phyloP scores from a whole-genome alignment of 2,113 vertebrate species.

The Solea senegalensis region DNA sequence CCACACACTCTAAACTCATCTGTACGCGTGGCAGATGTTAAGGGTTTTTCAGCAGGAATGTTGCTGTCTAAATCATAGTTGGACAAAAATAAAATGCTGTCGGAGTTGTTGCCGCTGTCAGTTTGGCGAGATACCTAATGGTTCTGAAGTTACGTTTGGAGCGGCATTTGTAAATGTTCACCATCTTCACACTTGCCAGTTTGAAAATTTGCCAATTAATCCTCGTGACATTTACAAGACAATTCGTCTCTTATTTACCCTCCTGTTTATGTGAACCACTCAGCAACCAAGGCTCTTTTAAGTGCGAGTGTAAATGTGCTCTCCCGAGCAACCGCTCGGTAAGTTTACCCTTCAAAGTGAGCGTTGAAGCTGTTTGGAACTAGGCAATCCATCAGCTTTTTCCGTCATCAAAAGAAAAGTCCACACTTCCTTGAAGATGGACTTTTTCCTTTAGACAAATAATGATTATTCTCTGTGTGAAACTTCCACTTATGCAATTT shows the following conservation, averaged over 20 bases:
- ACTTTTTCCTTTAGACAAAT: slow-evolving; percentile 1
- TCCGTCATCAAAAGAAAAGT: slow-evolving; percentile 9
- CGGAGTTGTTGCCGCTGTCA: not conserved
- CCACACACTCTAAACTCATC: too few species aligned
- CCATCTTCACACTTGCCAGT: not conserved
- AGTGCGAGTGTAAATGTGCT: not conserved
- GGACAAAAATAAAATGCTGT: not conserved
- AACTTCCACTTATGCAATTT: slow-evolving; percentile 20
- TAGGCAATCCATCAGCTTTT: not conserved
- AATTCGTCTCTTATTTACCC: slow-evolving; percentile 35
- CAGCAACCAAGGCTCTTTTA: not conserved
- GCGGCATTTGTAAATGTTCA: slow-evolving; percentile 12
- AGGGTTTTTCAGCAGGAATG: not conserved
- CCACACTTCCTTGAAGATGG: slow-evolving; percentile 22
- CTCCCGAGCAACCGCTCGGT: slow-evolving; percentile 1
- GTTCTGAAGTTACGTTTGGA: not conserved
- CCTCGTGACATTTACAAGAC: slow-evolving; percentile 39
- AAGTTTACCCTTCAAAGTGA: slow-evolving; percentile 14
- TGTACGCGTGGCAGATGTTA: too few species aligned
- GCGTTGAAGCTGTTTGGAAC: slow-evolving; percentile 11
- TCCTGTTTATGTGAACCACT: slow-evolving; percentile 19
- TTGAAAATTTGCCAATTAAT: slow-evolving; percentile 39
- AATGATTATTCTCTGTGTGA: slow-evolving; percentile 33
- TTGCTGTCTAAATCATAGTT: not conserved
- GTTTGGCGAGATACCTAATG: not conserved